phyloP scores from a whole-genome alignment of 2,113 vertebrate genomes.

The Telmatochromis sp. region DNA sequence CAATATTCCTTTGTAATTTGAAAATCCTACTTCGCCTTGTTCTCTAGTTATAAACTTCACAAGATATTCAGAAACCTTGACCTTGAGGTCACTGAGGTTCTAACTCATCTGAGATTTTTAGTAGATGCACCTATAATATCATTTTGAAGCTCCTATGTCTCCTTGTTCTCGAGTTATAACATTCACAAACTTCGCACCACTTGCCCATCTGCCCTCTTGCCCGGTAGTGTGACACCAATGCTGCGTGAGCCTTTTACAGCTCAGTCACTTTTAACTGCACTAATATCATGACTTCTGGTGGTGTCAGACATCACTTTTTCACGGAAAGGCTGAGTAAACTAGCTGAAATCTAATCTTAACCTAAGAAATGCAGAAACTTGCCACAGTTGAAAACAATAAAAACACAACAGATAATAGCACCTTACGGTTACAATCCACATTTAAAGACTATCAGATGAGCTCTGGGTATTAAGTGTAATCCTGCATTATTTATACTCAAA shows the following conservation, averaged over 20 bases:
- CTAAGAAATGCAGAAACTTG: neutral
- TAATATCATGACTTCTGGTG: neutral
- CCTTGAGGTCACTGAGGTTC: neutral
- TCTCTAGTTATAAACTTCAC: neutral
- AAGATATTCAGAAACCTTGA: neutral
- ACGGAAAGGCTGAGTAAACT: neutral
- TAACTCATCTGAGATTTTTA: neutral
- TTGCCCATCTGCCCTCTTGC: neutral
- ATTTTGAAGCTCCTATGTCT: neutral
- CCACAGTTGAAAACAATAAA: neutral
- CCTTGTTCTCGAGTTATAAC: neutral
- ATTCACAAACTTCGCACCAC: neutral
- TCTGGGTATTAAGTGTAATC: neutral
- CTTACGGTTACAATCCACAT: neutral
- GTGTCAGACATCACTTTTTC: neutral
- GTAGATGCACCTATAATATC: neutral
- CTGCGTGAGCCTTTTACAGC: neutral
- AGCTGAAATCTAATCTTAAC: neutral
- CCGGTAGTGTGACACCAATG: neutral
- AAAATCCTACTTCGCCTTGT: neutral
- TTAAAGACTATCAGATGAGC: neutral
- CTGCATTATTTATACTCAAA: neutral
- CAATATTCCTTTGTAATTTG: neutral
- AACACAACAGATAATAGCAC: neutral
- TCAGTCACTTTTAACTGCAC: neutral